Evolutionary conservation across 1,140 invertebrate species (phyloP), one percentile per base, ranked within the genome.

Genomic region (Bombus polaris): DNA sequence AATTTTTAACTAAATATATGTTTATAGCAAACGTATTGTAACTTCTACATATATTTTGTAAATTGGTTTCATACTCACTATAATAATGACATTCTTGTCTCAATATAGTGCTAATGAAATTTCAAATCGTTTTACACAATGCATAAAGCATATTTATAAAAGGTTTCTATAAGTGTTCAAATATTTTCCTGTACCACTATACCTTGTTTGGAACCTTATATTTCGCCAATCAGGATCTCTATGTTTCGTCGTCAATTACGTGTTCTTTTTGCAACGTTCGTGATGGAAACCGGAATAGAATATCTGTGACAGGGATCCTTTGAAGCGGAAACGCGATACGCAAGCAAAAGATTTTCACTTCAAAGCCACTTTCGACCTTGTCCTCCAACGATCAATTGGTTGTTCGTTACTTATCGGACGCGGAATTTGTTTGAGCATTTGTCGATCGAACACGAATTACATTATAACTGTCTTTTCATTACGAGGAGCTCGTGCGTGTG

Each of bases 391-490:
- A 82, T 35, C 65, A 78, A 37, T 37, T 66, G 39, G 28, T 62
- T 35, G 66, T 78, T 80, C 77, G 70, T 73, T 81, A 81, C 77
- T 81, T 80, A 66, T 18, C 83, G 39, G 42, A 66, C 70, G 39
- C 83, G 53, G 47, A 53, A 85, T 37, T 83, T 70, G 28, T 59
- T 85, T 74, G 83, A 80, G 83, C 77, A 73, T 73, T 57, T 15
- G 25, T 22, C 72, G 39, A 62, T 85, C 68, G 59, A 47, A 59
- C 42, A 73, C 81, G 10, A 37, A 4, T 65, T 32, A 32, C 2
- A 8, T 37, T 39, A 71, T 53, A 22, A 39, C 35, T 76, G 53
- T 57, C 32, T 47, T 62, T 71, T 28, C 35, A 15, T 32, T 10
- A 22, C 12, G 1, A 18, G n/a, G 2, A 66, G 65, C 15, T 66